Evolutionary conservation across 1,140 invertebrate genomes (phyloP).

Genomic region (Ylistrum balloti): DNA sequence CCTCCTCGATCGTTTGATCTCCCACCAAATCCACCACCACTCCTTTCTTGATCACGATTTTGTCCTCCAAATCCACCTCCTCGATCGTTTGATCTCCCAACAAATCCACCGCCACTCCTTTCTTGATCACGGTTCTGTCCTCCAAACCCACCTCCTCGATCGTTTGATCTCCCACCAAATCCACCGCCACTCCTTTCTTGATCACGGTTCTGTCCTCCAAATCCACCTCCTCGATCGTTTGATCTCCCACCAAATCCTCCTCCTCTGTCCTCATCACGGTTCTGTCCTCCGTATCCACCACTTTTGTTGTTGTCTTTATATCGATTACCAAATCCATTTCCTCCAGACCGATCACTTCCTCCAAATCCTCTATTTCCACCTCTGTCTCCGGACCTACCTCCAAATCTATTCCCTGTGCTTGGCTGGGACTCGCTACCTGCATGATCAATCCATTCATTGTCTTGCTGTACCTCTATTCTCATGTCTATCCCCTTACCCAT

Average conservation of each 20-base stretch:
- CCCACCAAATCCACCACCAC: slow-evolving; percentile 43
- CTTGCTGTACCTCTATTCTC: slow-evolving; percentile 56
- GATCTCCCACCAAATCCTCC: neutral
- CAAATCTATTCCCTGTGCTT: neutral
- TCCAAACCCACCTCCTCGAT: slow-evolving; percentile 28
- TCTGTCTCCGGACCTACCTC: neutral
- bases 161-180: slow-evolving; percentile 5
- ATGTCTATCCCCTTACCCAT: slow-evolving; percentile 44
- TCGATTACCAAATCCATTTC: slow-evolving; percentile 24
- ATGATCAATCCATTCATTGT: neutral
- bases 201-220: neutral
- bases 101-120: neutral
- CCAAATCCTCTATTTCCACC: slow-evolving; percentile 27
- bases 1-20: slow-evolving; percentile 12
- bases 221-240: neutral
- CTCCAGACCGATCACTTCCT: slow-evolving; percentile 34
- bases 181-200: neutral
- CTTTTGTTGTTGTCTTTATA: neutral
- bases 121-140: neutral
- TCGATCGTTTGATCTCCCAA: neutral
- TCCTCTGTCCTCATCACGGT: neutral
- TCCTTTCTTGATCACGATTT: neutral
- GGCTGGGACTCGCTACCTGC: neutral
- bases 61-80: slow-evolving; percentile 29
- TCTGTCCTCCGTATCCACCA: slow-evolving; percentile 4